phyloP scores from a whole-genome alignment of 2,888 invertebrate genomes.

The Pterostichus niger region DNA sequence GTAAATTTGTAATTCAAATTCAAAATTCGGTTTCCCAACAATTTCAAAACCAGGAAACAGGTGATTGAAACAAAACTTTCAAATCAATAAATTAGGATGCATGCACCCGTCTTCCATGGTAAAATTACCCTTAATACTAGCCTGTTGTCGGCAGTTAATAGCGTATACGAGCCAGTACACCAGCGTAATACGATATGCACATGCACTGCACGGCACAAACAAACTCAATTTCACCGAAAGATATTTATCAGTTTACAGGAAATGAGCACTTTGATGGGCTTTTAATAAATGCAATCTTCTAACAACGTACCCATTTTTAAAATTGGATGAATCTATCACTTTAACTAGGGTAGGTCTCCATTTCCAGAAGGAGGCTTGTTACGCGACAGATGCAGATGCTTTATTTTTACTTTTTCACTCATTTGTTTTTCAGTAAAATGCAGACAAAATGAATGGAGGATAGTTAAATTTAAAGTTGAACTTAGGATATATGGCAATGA shows the following conservation, averaged over 20 bases:
- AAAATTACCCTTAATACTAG: neutral
- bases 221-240: constrained; percentile 50
- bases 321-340: constrained; percentile 22
- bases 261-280: constrained; percentile 52
- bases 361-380: too few species aligned
- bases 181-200: constrained; percentile 29
- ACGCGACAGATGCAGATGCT: neutral
- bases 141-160: neutral
- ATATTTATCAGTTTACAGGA: constrained; percentile 54
- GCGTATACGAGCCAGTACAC: neutral
- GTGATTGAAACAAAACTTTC: too few species aligned
- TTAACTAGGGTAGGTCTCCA: neutral
- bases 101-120: neutral
- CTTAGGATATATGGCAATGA: too few species aligned
- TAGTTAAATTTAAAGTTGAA: too few species aligned
- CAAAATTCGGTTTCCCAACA: too few species aligned
- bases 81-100: too few species aligned
- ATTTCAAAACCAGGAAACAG: too few species aligned
- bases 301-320: constrained; percentile 8
- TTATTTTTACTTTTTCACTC: constrained; percentile 4
- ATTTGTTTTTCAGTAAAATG: neutral
- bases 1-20: too few species aligned
- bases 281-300: constrained; percentile 48
- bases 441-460: too few species aligned
- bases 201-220: constrained; percentile 22